These are phyloP conservation scores for Drosophila ambigua DNA, from an alignment of 1,140 invertebrate genomes.

Conservation along the genomic window DNA sequence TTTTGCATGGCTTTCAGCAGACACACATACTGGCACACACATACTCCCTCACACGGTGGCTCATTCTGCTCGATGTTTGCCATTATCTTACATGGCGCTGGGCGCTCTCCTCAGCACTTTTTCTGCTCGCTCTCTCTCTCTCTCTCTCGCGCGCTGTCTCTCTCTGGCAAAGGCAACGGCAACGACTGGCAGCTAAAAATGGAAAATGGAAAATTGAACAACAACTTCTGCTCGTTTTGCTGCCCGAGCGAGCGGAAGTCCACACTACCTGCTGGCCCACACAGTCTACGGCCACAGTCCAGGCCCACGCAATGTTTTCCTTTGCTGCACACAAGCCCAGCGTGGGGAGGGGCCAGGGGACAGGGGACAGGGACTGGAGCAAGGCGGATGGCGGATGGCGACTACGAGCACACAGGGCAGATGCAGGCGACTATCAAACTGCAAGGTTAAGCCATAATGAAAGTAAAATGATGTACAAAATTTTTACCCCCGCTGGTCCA, in stretches of 20 bases:
- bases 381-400: too few relatives aligned
- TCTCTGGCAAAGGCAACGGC: constrained; percentile 4
- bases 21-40: constrained; percentile 33
- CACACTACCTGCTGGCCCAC: constrained; percentile 5
- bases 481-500: constrained; percentile 53
- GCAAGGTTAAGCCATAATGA: constrained; percentile 79
- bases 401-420: not conserved
- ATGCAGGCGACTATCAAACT: constrained; percentile 59
- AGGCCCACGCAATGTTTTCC: constrained; percentile 66
- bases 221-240: constrained; percentile 81
- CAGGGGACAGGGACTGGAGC: not conserved
- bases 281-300: constrained; percentile 5
- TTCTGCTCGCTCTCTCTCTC: constrained; percentile 5
- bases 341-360: not conserved
- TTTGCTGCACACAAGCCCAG: constrained; percentile 42
- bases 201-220: constrained; percentile 82
- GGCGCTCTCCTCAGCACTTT: constrained; percentile 35
- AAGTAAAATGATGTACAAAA: constrained; percentile 80
- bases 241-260: constrained; percentile 78
- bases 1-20: constrained; percentile 75
- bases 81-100: constrained; percentile 69
- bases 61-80: constrained; percentile 56
- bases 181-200: constrained; percentile 72
- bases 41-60: constrained; percentile 13
- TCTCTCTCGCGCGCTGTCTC: constrained; percentile 11